These are phyloP conservation scores for Gallinago solitaria DNA, from an alignment of 2,797 vertebrate genomes.

Conservation along the genomic window DNA sequence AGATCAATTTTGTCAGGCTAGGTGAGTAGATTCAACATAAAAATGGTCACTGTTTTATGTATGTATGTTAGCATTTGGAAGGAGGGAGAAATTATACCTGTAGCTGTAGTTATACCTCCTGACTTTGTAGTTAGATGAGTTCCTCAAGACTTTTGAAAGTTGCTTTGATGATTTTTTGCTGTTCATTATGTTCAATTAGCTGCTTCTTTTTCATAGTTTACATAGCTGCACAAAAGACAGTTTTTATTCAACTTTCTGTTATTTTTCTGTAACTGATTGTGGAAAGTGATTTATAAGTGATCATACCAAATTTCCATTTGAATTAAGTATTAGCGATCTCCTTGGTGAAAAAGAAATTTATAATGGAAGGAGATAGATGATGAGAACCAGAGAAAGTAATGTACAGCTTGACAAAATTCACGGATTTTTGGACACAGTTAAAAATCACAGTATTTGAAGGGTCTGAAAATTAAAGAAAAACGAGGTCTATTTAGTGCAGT, in stretches of 20 bases:
- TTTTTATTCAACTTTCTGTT: neutral
- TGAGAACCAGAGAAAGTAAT: neutral
- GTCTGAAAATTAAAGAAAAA: neutral
- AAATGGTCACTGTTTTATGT: neutral
- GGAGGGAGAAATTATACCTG: neutral
- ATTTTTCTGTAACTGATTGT: neutral
- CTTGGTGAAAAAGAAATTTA: neutral
- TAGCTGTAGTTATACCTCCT: neutral
- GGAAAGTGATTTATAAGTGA: neutral
- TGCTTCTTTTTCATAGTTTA: neutral
- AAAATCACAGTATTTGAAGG: neutral
- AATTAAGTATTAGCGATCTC: neutral
- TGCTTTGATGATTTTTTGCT: neutral
- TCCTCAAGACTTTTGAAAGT: neutral
- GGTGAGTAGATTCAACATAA: neutral
- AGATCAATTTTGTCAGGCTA: neutral
- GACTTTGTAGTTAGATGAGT: neutral
- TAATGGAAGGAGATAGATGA: neutral
- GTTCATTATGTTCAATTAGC: neutral
- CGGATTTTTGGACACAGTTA: neutral
- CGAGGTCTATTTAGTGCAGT: neutral
- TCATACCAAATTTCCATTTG: neutral
- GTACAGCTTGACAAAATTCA: neutral
- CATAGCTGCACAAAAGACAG: neutral
- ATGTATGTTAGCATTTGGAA: neutral